Evolutionary conservation across 1,140 invertebrate species (phyloP).

Genomic region (Coenobita brevimanus): DNA sequence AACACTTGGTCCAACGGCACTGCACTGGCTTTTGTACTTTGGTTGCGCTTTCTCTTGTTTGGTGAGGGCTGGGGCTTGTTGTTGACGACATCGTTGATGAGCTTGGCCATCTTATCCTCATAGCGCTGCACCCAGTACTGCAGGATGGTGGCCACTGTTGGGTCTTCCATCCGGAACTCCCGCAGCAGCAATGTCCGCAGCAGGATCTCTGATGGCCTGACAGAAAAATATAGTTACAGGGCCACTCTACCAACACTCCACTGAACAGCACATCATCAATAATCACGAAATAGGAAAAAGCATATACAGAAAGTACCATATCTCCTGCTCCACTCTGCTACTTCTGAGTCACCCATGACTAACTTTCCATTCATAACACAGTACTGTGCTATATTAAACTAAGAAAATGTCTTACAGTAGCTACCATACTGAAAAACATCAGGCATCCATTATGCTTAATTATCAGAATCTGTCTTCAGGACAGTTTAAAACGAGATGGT

Average conservation of each 20-base stretch:
- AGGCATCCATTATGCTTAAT: no score
- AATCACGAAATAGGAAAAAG: no score
- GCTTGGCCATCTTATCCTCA: conserved; percentile 87
- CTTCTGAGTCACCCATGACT: no score
- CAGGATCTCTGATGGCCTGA: conserved; percentile 87
- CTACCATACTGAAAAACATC: no score
- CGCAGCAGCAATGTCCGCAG: conserved; percentile 88
- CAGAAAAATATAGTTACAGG: conserved; percentile 64
- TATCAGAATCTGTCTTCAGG: no score
- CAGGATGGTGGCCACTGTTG: conserved; percentile 82
- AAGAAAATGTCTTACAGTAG: no score
- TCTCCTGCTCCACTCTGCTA: no score
- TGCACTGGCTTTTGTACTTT: conserved; percentile 77
- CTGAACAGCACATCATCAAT: no score
- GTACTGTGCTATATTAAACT: no score
- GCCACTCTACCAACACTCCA: background rate
- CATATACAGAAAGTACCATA: no score
- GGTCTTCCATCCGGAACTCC: conserved; percentile 73
- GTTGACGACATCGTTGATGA: conserved; percentile 74
- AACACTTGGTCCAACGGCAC: conserved; percentile 88
- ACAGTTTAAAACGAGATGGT: no score
- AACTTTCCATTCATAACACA: no score
- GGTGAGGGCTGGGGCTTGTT: conserved; percentile 87
- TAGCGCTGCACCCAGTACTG: conserved; percentile 95
- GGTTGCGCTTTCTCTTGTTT: conserved; percentile 89